Evolutionary conservation across 2,888 invertebrate genomes (phyloP).

Genomic region (Melangyna quadrimaculata): DNA sequence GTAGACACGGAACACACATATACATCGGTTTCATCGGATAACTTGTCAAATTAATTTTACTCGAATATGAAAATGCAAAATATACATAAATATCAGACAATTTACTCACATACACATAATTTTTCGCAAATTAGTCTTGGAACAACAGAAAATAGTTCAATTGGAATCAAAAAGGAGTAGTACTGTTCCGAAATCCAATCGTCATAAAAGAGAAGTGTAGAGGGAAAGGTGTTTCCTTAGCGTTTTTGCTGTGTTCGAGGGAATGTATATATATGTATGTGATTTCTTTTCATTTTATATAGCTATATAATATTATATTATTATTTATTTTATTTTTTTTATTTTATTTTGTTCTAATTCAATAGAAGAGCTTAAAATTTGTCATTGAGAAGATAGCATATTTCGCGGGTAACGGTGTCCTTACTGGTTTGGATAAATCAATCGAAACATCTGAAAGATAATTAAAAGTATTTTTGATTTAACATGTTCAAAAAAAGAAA

Average conservation of each 20-base stretch:
- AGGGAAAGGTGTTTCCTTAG: constrained; percentile 46
- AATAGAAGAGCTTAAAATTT: constrained; percentile 88
- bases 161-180: too few species aligned
- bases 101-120: too few species aligned
- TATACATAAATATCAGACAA: too few species aligned
- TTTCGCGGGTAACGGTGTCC: constrained; percentile 95
- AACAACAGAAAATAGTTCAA: too few species aligned
- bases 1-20: too few species aligned
- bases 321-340: constrained; percentile 31
- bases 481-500: neutral
- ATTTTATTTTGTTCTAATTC: constrained; percentile 25
- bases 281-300: constrained; percentile 2
- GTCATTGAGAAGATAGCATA: constrained; percentile 96
- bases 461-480: neutral
- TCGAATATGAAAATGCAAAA: too few species aligned
- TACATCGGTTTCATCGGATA: too few species aligned
- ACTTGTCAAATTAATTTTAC: too few species aligned
- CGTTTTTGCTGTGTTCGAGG: constrained; percentile 60
- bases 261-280: neutral
- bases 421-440: constrained; percentile 99
- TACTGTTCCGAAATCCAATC: too few species aligned
- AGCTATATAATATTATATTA: constrained; percentile 6
- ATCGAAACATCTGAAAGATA: constrained; percentile 94
- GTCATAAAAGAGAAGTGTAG: constrained; percentile 59
- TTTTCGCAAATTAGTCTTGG: too few species aligned